These are phyloP conservation scores for Myotis myotis DNA, from an alignment of 2,797 vertebrate species.

Conservation along the genomic window DNA sequence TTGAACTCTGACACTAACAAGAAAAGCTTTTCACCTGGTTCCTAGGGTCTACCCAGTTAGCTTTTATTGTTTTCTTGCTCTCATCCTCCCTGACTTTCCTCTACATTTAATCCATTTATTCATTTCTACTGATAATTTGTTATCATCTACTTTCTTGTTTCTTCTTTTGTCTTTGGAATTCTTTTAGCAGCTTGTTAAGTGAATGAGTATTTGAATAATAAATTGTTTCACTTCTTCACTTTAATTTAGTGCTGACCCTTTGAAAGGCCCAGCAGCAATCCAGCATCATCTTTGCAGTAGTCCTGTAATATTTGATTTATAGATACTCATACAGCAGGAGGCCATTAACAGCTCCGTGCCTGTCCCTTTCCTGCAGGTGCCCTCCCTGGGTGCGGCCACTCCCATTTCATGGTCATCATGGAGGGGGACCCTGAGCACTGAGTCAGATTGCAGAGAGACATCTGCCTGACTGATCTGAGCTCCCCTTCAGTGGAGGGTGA, in stretches of 20 bases:
- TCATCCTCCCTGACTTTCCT: background rate
- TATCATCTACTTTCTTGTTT: background rate
- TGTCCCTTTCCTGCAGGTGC: background rate
- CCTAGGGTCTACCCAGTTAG: background rate
- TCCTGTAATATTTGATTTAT: background rate
- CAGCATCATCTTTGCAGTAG: background rate
- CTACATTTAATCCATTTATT: background rate
- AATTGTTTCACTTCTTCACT: background rate
- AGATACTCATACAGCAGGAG: background rate
- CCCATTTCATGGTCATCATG: background rate
- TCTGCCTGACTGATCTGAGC: background rate
- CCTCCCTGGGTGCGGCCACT: background rate
- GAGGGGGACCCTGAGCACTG: background rate
- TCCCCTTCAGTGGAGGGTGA: background rate
- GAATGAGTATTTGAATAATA: slow-evolving; percentile 36
- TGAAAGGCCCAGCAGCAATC: background rate
- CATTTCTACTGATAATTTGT: background rate
- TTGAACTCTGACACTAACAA: background rate
- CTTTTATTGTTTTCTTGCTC: background rate
- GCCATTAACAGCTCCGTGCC: background rate
- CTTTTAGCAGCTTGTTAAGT: background rate
- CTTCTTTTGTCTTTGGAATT: slow-evolving; percentile 26
- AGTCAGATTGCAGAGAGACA: background rate
- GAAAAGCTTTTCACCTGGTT: background rate
- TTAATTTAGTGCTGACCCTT: background rate